Percentiles rank a stretch among this genome's conserved stretches.
These are phyloP conservation scores for Spisula subtruncata DNA, from an alignment of 2,888 invertebrate species.

Conservation along the genomic window DNA sequence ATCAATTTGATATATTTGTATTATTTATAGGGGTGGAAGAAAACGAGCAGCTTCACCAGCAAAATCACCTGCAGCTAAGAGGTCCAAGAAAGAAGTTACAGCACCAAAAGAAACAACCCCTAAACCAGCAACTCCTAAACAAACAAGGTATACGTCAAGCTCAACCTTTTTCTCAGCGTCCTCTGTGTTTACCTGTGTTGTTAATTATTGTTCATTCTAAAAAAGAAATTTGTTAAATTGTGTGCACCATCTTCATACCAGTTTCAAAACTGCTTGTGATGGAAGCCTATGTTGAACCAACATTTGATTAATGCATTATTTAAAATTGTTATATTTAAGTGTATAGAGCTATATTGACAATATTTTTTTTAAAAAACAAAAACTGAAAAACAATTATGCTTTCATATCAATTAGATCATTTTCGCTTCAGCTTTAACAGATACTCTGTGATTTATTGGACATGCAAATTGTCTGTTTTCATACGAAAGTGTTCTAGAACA, in stretches of 20 bases:
- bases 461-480: no score
- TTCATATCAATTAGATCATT: no score
- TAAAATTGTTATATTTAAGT: no score
- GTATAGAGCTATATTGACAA: no score
- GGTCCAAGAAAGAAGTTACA: constrained; percentile 30
- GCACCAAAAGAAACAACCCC: constrained; percentile 26
- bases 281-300: not conserved
- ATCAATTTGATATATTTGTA: no score
- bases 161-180: not conserved
- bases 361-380: no score
- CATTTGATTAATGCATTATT: no score
- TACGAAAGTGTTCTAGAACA: no score
- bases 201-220: not conserved
- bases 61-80: constrained; percentile 40
- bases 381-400: no score
- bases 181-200: not conserved
- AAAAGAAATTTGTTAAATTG: not conserved
- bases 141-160: not conserved
- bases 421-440: no score
- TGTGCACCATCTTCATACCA: not conserved
- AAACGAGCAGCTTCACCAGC: constrained; percentile 59
- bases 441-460: no score
- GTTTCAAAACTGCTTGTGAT: not conserved
- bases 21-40: constrained; percentile 46
- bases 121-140: constrained; percentile 33